Base-by-base conservation (phyloP, 1,140 invertebrate species). In the Tachypleus tridentatus region DNA sequence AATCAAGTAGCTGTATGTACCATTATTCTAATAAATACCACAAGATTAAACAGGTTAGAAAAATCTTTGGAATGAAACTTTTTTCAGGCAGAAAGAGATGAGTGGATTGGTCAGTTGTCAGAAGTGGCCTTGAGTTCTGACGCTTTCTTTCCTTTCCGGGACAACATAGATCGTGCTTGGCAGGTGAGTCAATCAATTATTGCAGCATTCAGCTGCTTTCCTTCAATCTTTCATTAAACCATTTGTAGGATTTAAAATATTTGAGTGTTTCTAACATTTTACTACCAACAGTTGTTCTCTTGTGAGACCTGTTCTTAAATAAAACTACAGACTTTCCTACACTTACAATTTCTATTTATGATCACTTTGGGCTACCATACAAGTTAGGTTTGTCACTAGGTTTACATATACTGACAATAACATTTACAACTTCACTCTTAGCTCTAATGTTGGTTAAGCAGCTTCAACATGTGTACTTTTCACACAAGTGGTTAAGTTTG, bases 81-180 rank as follows among this genome's bases (percentile, higher is more conserved):
- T 57, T 73, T 72, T 29, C 67, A 79, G 68, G 75, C 78, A 51
- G 90, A 98, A 67, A 85, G 84, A 63, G 76, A 80, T 0, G 82
- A 87, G 5, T 98, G 95, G 95, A 78, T 91, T 4, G 80, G 79
- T 10, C 79, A 89, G 69, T 77, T 98, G 73, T 83, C 84, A 57
- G 85, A 85, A n/a, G 95, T 98, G 6, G 86, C 89, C 11, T 78
- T 99, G 1, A 92, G 92, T n/a, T 98, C 95, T 0, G 96, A 99
- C 80, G 95, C 95, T 0, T 98, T 98, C 81, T 98, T 99, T 79
- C 96, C 96, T 52, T 98, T 98, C 81, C 83, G 93, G 70, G 97
- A 99, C 73, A 99, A 98, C 74, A 88, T 99, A 60, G 95, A 99
- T 77, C 83, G 95, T 71, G 95, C 96, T 65, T 81, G 82, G 70